Conservation (phyloP, 2,113 vertebrate genomes). For the Malurus melanocephalus region DNA sequence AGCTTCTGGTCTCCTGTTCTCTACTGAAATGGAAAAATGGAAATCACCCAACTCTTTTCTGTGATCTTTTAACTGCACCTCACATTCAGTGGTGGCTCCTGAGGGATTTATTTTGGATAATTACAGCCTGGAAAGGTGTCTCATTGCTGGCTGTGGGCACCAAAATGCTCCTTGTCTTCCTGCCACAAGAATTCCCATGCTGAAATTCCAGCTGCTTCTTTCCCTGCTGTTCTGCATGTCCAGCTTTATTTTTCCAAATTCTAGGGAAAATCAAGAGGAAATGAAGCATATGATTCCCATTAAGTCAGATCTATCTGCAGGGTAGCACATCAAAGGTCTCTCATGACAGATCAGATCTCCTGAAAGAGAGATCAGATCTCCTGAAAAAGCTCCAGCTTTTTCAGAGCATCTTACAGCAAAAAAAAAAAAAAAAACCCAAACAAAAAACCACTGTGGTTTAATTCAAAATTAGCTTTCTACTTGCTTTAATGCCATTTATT, state of each 20-base stretch:
- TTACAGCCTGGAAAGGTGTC: background rate
- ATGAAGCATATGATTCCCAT: accelerated
- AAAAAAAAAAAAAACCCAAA: background rate
- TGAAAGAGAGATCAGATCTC: background rate
- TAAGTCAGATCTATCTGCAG: background rate
- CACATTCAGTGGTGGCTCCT: accelerated
- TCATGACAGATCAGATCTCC: background rate
- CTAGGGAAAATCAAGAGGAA: background rate
- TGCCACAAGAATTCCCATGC: background rate
- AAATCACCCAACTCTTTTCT: background rate
- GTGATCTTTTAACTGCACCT: accelerated
- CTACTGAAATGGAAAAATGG: background rate
- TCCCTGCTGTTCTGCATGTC: accelerated
- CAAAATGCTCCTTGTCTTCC: background rate
- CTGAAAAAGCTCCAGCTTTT: background rate
- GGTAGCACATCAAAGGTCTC: background rate
- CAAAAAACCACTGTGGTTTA: background rate
- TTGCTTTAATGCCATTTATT: background rate
- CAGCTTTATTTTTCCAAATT: background rate
- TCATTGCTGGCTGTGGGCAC: background rate
- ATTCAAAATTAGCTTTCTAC: background rate
- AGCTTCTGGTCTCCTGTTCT: background rate
- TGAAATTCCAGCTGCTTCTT: background rate
- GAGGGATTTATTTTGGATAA: background rate
- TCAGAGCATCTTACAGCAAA: background rate